Percentiles rank a stretch among this genome's conserved stretches.
Evolutionary conservation across 1,140 invertebrate genomes (phyloP).

Genomic region (Protaetia brevitarsis): DNA sequence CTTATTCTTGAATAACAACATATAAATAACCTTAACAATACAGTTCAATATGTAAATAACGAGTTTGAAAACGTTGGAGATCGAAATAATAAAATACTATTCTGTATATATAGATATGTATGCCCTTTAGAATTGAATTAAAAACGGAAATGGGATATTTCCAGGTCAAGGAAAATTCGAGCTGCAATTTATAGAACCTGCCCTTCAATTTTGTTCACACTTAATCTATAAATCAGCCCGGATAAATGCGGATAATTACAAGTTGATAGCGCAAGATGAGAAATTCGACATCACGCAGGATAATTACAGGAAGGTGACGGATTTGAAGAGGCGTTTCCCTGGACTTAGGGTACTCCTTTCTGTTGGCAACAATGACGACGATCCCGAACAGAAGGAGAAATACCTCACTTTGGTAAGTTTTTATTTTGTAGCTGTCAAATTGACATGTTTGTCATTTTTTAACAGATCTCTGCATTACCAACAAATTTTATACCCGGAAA

Average conservation of each 20-base stretch:
- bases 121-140: no score
- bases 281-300: constrained; percentile 68
- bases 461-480: neutral
- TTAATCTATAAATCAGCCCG: constrained; percentile 83
- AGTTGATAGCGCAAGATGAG: constrained; percentile 66
- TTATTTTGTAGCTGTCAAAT: neutral
- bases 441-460: neutral
- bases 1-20: no score
- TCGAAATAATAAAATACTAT: no score
- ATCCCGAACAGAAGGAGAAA: constrained; percentile 62
- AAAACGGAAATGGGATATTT: no score
- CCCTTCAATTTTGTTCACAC: constrained; percentile 77
- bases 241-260: constrained; percentile 68
- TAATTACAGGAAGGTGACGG: constrained; percentile 66
- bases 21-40: no score
- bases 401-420: constrained; percentile 59
- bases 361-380: constrained; percentile 68
- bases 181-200: constrained; percentile 68
- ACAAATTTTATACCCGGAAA: neutral
- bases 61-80: no score
- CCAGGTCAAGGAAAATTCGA: constrained; percentile 76
- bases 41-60: no score
- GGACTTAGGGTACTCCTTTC: constrained; percentile 73
- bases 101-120: no score
- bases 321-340: constrained; percentile 68